Evolutionary conservation across 2,888 invertebrate genomes (phyloP), one percentile per base, ranked within the genome.

Genomic region (Noctua janthe): DNA sequence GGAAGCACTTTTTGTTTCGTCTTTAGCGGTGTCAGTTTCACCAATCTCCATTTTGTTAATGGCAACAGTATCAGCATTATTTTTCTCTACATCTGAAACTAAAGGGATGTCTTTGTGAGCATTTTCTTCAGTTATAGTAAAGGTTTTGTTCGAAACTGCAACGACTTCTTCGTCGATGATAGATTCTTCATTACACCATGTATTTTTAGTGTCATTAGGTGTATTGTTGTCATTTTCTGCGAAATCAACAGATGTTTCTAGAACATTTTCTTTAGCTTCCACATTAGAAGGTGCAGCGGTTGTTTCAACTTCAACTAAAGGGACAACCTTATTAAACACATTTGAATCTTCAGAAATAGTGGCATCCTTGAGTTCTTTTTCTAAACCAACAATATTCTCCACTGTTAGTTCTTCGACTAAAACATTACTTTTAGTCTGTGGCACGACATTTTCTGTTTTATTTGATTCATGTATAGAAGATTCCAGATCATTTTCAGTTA

Each of bases 401-500:
- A 70, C 47, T 69, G 59, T 69, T n/a, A 15, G 29, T 29, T 71
- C 51, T 49, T 81, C 81, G 11, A 70, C 71, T 59, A 54, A 64
- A 74, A 80, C 20, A 51, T 71, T 39, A 66, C 47, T 76, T 51
- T n/a, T 74, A 47, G 78, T 13, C n/a, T 56, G 73, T 71, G 20
- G 54, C 71, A 73, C 7, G 5, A 56, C 11, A 35, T 82, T 51
- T 62, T 71, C 80, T 17, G 13, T 51, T 51, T 62, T 59, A 20
- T 78, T 67, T 59, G 64, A 54, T 75, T 76, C 66, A 35, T 43
- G 13, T 62, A 70, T 3, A 76, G 72, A n/a, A 64, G 49, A n/a
- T 76, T 81, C 69, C 62, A 75, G 29, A 74, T 74, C 71, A 47
- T 77, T 70, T 76, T 81, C 51, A 67, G 56, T 70, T 11, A 80